Evolutionary conservation across 2,888 invertebrate genomes (phyloP).

Genomic region (Ormyrus nitidulus): DNA sequence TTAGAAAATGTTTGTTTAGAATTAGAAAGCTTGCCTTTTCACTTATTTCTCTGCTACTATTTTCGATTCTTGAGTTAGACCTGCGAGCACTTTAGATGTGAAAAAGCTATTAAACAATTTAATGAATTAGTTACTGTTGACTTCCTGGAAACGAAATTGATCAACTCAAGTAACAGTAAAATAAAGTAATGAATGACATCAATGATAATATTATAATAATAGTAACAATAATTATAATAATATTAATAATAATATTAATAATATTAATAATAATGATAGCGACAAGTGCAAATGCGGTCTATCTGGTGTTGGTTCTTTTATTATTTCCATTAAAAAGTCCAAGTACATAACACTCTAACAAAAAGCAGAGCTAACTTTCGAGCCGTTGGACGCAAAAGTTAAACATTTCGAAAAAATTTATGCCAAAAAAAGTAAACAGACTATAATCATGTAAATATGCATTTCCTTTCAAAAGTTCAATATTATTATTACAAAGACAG

Average conservation of each 20-base stretch:
- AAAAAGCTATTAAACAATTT: constrained; percentile 1
- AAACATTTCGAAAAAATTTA: constrained; percentile 30
- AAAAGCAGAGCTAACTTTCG: constrained; percentile 66
- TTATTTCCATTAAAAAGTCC: constrained; percentile 65
- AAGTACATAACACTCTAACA: constrained; percentile 71
- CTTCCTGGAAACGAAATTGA: constrained; percentile 14
- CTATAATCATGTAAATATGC: constrained; percentile 33
- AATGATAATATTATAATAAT: constrained; percentile 30
- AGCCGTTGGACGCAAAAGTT: constrained; percentile 21
- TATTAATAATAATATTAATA: constrained; percentile 26
- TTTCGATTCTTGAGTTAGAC: constrained; percentile 35
- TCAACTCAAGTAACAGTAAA: constrained; percentile 25
- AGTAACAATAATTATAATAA: constrained; percentile 18
- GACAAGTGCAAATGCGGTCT: constrained; percentile 46
- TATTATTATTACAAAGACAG: constrained; percentile 10
- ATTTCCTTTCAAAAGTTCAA: constrained; percentile 23
- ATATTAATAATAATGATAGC: constrained; percentile 41
- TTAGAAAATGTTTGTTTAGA: constrained; percentile 27
- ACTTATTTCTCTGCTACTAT: constrained; percentile 28
- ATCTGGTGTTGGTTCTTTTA: constrained; percentile 55
- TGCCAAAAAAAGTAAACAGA: not conserved
- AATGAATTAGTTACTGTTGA: not conserved
- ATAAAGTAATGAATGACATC: constrained; percentile 18
- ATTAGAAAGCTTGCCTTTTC: constrained; percentile 17
- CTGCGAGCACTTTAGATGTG: constrained; percentile 12